Base-by-base conservation (phyloP, 23 tunicate genomes). In the Styela plicata region DNA sequence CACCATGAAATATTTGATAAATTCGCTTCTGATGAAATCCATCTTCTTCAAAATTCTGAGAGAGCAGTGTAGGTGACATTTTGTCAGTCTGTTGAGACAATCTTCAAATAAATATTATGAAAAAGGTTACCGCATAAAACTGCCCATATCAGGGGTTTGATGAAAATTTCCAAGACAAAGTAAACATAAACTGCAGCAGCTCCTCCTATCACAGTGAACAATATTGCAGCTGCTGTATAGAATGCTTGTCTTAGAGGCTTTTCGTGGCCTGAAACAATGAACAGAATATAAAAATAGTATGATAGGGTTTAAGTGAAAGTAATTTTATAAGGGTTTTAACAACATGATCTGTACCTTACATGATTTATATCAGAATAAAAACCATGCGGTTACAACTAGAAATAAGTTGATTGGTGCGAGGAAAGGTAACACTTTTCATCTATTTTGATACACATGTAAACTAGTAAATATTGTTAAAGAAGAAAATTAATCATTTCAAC, bases 141-240 rank as follows among this genome's bases (percentile, higher is more conserved):
- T 3, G 92, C 93, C 98, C 98, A 93, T 23, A 88, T 64, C 31
- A 93, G 65, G 2, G 98, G 98, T 62, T 82, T 88, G 32, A 93
- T 88, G 61, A 93, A 93, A 0, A 93, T 33, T 81, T 93, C 87
- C 62, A 93, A 70, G 29, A 93, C 98, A 69, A 84, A 84, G 35
- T 83, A 93, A 20, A 91, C 82, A 52, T 80, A 70, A 5, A 70
- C 82, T 10, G 85, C 89, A 69, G 82, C 89, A 7, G 31, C 24
- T 69, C 89, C 37, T 18, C 84, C 85, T 2, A 84, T 69, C 19
- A 52, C 82, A 53, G 76, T 75, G 24, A 93, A 20, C 26, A 85
- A 70, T 1, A 82, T 70, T 22, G 93, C 77, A 23, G 68, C 89
- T 24, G 89, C 44, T 18, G 98, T 93, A 65, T 88, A 93, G 13